Conservation (phyloP, 92 coral and sea anemone genomes). For the Palythoa heliodiscus region DNA sequence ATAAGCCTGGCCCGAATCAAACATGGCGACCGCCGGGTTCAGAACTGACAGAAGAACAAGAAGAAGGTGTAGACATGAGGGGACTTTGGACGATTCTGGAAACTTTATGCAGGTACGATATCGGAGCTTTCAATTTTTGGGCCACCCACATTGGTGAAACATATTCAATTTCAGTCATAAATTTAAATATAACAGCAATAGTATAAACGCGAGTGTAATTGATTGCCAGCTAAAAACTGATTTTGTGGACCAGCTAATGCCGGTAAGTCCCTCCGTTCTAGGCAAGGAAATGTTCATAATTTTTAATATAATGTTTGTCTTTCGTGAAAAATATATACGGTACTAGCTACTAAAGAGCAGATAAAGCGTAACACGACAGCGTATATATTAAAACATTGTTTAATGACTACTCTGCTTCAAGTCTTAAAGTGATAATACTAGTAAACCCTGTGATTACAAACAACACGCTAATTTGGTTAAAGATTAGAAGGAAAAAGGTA, state of each 20-base stretch:
- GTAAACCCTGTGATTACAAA: not conserved
- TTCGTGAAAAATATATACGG: not conserved
- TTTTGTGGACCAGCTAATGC: not conserved
- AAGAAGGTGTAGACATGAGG: constrained; percentile 47
- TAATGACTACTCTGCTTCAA: not conserved
- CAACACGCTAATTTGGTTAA: constrained; percentile 9
- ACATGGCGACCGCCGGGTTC: constrained; percentile 68
- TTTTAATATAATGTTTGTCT: not conserved
- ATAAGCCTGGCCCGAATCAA: constrained; percentile 50
- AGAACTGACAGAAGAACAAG: constrained; percentile 58
- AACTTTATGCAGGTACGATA: constrained; percentile 42
- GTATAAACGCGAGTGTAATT: constrained; percentile 18
- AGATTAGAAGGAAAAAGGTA: not conserved
- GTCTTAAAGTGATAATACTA: not conserved
- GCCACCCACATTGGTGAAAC: constrained; percentile 39
- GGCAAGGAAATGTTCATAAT: not conserved
- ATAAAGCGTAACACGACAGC: not conserved
- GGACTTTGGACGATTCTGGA: constrained; percentile 2
- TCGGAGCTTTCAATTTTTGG: constrained; percentile 2
- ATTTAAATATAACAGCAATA: constrained; percentile 30
- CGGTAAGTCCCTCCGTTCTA: not conserved
- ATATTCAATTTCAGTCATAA: constrained; percentile 28
- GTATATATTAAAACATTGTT: not conserved
- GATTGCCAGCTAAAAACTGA: not conserved
- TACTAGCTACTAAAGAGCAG: not conserved